Evolutionary conservation across 30 jellyfish, hydroid and myxozoan genomes (phyloP), one percentile per base, ranked within the genome.

Genomic region (Nemopilema nomurai): DNA sequence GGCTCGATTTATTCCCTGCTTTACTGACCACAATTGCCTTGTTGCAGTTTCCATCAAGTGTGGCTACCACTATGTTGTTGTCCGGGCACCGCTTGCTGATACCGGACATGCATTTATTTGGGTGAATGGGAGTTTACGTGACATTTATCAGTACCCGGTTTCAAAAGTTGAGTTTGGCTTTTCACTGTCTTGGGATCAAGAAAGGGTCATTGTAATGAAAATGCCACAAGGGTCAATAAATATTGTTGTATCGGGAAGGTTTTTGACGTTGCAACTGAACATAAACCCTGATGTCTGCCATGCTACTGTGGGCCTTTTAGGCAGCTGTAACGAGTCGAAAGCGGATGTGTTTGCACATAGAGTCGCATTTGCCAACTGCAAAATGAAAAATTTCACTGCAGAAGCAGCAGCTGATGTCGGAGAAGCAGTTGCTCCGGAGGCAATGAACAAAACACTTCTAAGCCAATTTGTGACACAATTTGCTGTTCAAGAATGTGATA

Each of bases 31-130:
- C 0, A 53, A 49, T 0, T 85, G 93, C 64, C 62, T 85, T 52
- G 84, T 74, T 31, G 87, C 93, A 28, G 76, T 75, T 21, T 65
- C 93, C 22, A 8, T 74, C 49, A 51, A 20, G 52, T 8, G 74
- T 16, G 51, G 19, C 29, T 62, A 29, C 21, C 71, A 74, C 21
- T 16, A 49, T 1, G 21, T 85, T 16, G 79, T 69, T 25, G 19
- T 74, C 28, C 28, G 93, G 21, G 93, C 93, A 22, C 93, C 93
- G 71, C 29, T 67, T 74, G 82, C 26, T 18, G 29, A 62, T 8
- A 22, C 80, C 33, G 79, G 28, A 25, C 31, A 85, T 6, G 19
- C 65, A 19, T 65, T 85, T 19, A 52, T 76, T 62, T 85, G 93
- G 93, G 65, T 85, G 27, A 74, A 74, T 25, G 88, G 88, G 52